phyloP scores from a whole-genome alignment of 2,797 vertebrate species.

The Neostethus bicornis region DNA sequence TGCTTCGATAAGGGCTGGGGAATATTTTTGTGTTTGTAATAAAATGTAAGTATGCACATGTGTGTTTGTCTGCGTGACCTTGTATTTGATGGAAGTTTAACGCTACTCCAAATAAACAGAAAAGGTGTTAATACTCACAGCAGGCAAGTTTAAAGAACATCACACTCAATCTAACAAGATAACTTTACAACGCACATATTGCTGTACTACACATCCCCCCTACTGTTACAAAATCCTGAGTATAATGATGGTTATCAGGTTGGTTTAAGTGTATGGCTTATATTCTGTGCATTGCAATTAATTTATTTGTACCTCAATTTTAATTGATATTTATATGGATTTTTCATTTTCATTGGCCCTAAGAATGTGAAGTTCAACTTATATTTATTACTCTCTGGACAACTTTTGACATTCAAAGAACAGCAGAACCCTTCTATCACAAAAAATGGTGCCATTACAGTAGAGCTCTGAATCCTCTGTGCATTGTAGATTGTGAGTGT shows the following conservation, averaged over 20 bases:
- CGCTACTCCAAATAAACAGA: constrained; percentile 69
- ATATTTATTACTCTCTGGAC: neutral
- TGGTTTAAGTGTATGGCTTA: too few relatives aligned
- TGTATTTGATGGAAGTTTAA: constrained; percentile 49
- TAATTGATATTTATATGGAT: neutral
- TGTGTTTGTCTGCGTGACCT: constrained; percentile 32
- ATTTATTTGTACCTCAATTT: neutral
- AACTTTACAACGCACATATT: constrained; percentile 50
- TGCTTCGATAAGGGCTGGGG: neutral
- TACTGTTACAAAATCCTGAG: too few relatives aligned
- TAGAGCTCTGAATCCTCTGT: constrained; percentile 29
- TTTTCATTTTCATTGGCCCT: neutral
- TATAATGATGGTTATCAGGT: too few relatives aligned
- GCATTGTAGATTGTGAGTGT: constrained; percentile 17
- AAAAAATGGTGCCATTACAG: constrained; percentile 33
- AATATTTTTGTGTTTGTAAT: constrained; percentile 22
- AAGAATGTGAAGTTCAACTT: neutral
- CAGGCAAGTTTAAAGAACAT: constrained; percentile 53
- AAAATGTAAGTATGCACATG: neutral
- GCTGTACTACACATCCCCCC: neutral
- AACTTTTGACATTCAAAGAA: neutral
- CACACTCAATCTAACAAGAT: constrained; percentile 56
- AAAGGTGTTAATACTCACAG: constrained; percentile 71
- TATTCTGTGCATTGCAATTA: too few relatives aligned
- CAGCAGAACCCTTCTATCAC: constrained; percentile 29